phyloP scores from a whole-genome alignment of 2,797 vertebrate genomes.

The Lophius americanus region DNA sequence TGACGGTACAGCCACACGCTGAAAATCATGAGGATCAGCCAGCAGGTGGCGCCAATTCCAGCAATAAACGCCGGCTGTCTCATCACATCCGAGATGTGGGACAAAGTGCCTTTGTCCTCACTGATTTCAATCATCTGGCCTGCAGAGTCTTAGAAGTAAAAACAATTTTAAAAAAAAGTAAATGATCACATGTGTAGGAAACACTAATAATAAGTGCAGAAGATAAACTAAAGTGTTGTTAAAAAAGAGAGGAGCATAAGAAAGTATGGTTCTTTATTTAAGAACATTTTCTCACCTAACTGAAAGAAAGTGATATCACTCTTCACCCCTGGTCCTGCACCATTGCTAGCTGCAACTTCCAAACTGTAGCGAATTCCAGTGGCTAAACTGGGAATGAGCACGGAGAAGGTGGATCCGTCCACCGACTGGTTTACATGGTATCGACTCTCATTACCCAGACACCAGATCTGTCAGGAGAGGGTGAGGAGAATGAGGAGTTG shows the following conservation, averaged over 20 bases:
- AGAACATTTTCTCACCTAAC: conserved; percentile 83
- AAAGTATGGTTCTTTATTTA: neutral
- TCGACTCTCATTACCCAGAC: conserved; percentile 95
- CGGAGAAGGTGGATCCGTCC: conserved; percentile 90
- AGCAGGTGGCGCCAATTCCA: conserved; percentile 95
- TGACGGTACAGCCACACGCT: conserved; percentile 98
- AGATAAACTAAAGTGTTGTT: neutral
- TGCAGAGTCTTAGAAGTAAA: conserved; percentile 66
- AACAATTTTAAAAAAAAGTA: neutral
- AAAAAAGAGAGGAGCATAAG: neutral
- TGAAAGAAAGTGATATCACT: conserved; percentile 94
- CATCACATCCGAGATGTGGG: conserved; percentile 96
- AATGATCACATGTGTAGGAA: neutral
- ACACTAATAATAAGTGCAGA: neutral
- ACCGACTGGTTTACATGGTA: conserved; percentile 96
- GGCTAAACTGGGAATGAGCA: conserved; percentile 89
- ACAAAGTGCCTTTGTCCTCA: conserved; percentile 80
- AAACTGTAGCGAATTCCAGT: conserved; percentile 93
- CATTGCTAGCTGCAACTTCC: conserved; percentile 93
- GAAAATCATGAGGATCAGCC: conserved; percentile 97
- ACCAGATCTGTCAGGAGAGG: conserved; percentile 89
- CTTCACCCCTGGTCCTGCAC: conserved; percentile 90
- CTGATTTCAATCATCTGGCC: conserved; percentile 78
- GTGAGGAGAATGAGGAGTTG: conserved; percentile 27
- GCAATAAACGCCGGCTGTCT: conserved; percentile 97